Evolutionary conservation across 2,797 vertebrate genomes (phyloP).

Genomic region (Gallinago nigripennis): DNA sequence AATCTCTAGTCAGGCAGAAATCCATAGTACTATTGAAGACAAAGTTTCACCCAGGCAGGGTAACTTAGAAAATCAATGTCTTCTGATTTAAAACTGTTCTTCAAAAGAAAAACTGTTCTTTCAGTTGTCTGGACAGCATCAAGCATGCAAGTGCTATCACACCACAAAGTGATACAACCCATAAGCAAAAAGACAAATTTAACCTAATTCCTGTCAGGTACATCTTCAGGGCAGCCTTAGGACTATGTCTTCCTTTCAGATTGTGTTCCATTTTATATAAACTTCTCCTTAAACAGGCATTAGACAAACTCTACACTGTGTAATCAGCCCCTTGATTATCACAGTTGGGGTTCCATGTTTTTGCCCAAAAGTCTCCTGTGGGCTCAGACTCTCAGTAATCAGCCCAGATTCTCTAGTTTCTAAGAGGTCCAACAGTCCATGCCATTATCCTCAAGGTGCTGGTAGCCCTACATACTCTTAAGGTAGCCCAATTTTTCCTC

Average conservation of each 20-base stretch:
- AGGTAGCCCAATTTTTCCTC: not conserved
- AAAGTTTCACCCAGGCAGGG: not conserved
- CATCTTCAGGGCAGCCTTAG: not conserved
- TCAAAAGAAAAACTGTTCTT: not conserved
- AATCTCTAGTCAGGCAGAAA: not conserved
- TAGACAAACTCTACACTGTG: not conserved
- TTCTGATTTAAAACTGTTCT: not conserved
- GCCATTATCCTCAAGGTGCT: not conserved
- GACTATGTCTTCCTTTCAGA: not conserved
- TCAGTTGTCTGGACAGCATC: not conserved
- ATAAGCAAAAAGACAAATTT: not conserved
- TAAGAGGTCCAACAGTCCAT: not conserved
- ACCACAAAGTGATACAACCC: not conserved
- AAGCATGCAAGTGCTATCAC: not conserved
- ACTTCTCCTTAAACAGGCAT: not conserved
- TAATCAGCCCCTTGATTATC: not conserved
- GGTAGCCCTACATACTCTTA: not conserved
- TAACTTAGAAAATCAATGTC: not conserved
- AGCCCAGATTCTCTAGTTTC: not conserved
- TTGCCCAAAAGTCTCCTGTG: not conserved
- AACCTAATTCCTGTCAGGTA: not conserved
- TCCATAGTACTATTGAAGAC: not conserved
- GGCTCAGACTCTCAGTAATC: not conserved
- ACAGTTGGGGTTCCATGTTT: not conserved
- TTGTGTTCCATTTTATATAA: not conserved